Evolutionary conservation across 2,888 invertebrate species (phyloP), one percentile per base, ranked within the genome.

Genomic region (Colletes collaris): DNA sequence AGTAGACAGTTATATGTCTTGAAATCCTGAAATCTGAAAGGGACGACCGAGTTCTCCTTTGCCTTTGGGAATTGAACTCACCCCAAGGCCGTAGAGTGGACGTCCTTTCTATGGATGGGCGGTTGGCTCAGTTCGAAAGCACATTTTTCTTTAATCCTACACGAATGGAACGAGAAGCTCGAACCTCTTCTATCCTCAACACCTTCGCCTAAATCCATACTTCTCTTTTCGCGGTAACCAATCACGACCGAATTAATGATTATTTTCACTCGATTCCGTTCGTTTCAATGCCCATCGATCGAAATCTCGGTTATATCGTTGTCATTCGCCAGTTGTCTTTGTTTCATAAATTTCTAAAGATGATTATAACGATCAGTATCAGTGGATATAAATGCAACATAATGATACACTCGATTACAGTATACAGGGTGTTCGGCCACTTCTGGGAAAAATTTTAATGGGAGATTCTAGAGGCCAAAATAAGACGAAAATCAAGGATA

Each of bases 91-190:
- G 69, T 56, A 68, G 72, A 81, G 81, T 76, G 87, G 84, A 81
- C 79, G 74, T 74, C 74, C 73, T 81, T 84, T 79, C 84, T 76
- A 87, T 83, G 79, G 88, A 87, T 88, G 83, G 85, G 78, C 70
- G 88, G 87, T 86, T 87, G 83, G 82, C 77, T 81, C 81, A 64
- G 76, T 59, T 82, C 81, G 83, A 78, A 85, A 85, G 82, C 81
- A 86, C 85, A 86, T 88, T 88, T 85, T 86, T 89, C 85, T 85
- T 78, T 53, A 82, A 71, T 63, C 66, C 68, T 67, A 72, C 65
- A 59, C 72, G 68, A 77, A 40, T 76, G 74, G 76, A 53, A 80
- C 49, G 74, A 80, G 71, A 74, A 75, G 74, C 35, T 71, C 66
- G 65, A 55, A 76, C 35, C 67, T 76, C 64, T 59, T 70, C 59